Conservation (phyloP, 2,888 invertebrate genomes). For the Eugnorisma glareosa region DNA sequence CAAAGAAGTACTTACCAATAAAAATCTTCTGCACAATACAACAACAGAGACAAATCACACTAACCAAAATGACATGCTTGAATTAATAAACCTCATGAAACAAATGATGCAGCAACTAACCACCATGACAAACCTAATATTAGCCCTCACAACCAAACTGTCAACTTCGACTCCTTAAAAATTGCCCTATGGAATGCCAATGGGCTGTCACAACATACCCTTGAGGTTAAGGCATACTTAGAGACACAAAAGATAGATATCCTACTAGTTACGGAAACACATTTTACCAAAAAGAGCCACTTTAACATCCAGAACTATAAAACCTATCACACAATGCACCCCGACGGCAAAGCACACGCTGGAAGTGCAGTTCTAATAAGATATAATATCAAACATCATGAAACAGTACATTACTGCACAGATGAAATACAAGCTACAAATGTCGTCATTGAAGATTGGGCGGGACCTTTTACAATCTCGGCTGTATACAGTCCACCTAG, state of each 20-base stretch:
- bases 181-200: constrained; percentile 64
- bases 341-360: constrained; percentile 63
- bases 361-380: constrained; percentile 58
- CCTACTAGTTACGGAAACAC: constrained; percentile 59
- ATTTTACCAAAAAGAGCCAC: constrained; percentile 48
- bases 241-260: constrained; percentile 42
- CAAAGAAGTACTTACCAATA: no score
- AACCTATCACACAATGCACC: constrained; percentile 63
- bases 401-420: no score
- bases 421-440: no score
- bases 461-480: no score
- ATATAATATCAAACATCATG: constrained; percentile 25
- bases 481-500: no score
- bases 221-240: constrained; percentile 3
- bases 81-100: constrained; percentile 4
- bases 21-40: no score
- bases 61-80: constrained; percentile 10
- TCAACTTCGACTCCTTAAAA: constrained; percentile 31
- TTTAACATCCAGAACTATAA: constrained; percentile 50
- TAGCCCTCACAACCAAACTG: constrained; percentile 28
- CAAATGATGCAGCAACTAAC: constrained; percentile 17
- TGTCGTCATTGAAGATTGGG: no score
- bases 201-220: constrained; percentile 59
- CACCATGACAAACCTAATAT: constrained; percentile 9
- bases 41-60: constrained; percentile 7